Evolutionary conservation across 2,797 vertebrate species (phyloP).

Genomic region (Cephalopachus bancanus): DNA sequence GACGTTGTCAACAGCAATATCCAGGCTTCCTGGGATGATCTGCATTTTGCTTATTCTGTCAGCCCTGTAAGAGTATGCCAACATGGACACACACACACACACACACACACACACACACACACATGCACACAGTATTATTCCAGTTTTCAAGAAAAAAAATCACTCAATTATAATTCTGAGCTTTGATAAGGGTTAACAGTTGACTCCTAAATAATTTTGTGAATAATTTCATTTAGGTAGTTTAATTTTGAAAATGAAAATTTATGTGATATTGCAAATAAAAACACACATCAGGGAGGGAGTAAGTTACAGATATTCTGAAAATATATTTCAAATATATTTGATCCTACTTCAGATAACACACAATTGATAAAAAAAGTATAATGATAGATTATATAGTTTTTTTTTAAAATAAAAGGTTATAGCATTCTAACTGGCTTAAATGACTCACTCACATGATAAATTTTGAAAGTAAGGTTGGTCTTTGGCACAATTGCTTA

Average conservation of each 20-base stretch:
- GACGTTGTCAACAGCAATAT: constrained; percentile 94
- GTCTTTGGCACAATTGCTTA: background rate
- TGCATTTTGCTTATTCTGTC: constrained; percentile 98
- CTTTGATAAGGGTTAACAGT: background rate
- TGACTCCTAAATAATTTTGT: background rate
- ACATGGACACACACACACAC: background rate
- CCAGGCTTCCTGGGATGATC: constrained; percentile 96
- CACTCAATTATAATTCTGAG: background rate
- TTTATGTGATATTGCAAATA: background rate
- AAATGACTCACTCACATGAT: background rate
- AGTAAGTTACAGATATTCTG: background rate
- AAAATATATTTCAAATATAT: background rate
- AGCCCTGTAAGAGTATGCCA: constrained; percentile 89
- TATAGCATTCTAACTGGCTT: background rate
- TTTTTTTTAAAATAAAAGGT: background rate
- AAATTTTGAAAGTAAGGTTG: background rate
- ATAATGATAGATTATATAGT: background rate
- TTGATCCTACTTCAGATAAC: background rate
- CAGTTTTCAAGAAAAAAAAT: background rate
- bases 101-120: background rate
- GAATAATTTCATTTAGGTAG: background rate
- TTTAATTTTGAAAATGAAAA: background rate
- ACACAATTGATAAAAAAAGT: background rate
- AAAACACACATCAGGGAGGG: background rate
- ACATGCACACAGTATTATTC: constrained; percentile 55